A percentile compares a stretch with the other conserved stretches of the same genome.
These are phyloP conservation scores for Spodoptera litura DNA, from an alignment of 1,140 invertebrate species.

Conservation along the genomic window DNA sequence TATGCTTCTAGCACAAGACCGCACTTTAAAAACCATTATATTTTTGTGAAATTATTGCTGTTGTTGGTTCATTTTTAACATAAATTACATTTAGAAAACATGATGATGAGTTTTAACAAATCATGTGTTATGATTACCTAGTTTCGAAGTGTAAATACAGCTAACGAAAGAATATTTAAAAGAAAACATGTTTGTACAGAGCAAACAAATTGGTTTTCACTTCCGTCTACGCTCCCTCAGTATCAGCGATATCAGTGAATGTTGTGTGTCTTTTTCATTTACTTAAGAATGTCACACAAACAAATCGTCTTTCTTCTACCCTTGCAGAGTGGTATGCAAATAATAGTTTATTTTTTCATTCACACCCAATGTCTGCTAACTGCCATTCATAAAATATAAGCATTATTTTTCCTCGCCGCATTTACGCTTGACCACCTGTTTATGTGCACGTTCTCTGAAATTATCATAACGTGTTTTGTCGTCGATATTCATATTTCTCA, in stretches of 20 bases:
- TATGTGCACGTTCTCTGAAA: slow-evolving; percentile 39
- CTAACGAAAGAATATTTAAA: slow-evolving; percentile 23
- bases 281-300: slow-evolving; percentile 15
- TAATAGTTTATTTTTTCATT: slow-evolving; percentile 46
- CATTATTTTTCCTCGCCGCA: slow-evolving; percentile 40
- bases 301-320: slow-evolving; percentile 19
- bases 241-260: slow-evolving; percentile 27
- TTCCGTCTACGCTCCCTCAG: slow-evolving; percentile 37
- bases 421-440: slow-evolving; percentile 50
- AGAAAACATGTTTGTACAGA: slow-evolving; percentile 13
- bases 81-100: slow-evolving; percentile 16
- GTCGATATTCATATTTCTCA: slow-evolving; percentile 40
- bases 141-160: slow-evolving; percentile 36
- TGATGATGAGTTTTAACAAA: slow-evolving; percentile 23
- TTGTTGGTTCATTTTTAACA: slow-evolving; percentile 26
- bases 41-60: slow-evolving; percentile 52
- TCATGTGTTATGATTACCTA: slow-evolving; percentile 33
- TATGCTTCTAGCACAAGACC: slow-evolving; percentile 43
- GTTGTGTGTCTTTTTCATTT: slow-evolving; percentile 20
- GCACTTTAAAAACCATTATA: slow-evolving; percentile 55
- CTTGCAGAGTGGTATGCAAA: slow-evolving; percentile 38
- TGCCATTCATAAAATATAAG: slow-evolving; percentile 52
- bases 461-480: slow-evolving; percentile 49
- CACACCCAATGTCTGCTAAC: slow-evolving; percentile 41
- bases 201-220: slow-evolving; percentile 45